phyloP scores from a whole-genome alignment of 2,888 invertebrate genomes.

The Venusia cambrica region DNA sequence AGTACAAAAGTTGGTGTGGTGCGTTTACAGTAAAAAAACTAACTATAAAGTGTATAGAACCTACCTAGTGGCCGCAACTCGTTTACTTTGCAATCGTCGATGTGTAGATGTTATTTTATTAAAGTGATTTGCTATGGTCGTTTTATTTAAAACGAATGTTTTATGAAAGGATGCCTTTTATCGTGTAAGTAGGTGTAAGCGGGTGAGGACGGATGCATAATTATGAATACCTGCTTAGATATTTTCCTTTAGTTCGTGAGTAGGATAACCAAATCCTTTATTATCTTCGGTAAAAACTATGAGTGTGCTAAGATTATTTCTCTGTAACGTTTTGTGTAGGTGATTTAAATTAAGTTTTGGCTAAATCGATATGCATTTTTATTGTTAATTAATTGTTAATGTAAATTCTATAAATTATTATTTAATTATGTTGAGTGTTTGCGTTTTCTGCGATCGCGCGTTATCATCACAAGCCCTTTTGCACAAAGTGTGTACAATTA shows the following conservation, averaged over 20 bases:
- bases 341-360: constrained; percentile 53
- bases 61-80: constrained; percentile 49
- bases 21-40: constrained; percentile 50
- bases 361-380: constrained; percentile 65
- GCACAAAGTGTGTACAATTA: constrained; percentile 32
- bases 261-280: constrained; percentile 51
- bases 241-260: constrained; percentile 55
- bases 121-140: constrained; percentile 64
- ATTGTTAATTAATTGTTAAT: constrained; percentile 71
- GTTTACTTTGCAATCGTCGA: constrained; percentile 63
- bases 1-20: constrained; percentile 71
- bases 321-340: constrained; percentile 41
- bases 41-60: constrained; percentile 60
- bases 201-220: constrained; percentile 55
- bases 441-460: constrained; percentile 40
- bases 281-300: constrained; percentile 45
- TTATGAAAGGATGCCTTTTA: constrained; percentile 76
- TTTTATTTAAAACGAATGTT: constrained; percentile 56
- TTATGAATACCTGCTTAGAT: constrained; percentile 58
- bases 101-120: constrained; percentile 58
- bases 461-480: constrained; percentile 34
- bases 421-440: constrained; percentile 53
- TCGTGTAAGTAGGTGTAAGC: constrained; percentile 73
- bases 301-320: constrained; percentile 45
- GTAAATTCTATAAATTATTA: constrained; percentile 77